These are phyloP conservation scores for Epinotia brunnichana DNA, from an alignment of 2,888 invertebrate species.

Conservation along the genomic window DNA sequence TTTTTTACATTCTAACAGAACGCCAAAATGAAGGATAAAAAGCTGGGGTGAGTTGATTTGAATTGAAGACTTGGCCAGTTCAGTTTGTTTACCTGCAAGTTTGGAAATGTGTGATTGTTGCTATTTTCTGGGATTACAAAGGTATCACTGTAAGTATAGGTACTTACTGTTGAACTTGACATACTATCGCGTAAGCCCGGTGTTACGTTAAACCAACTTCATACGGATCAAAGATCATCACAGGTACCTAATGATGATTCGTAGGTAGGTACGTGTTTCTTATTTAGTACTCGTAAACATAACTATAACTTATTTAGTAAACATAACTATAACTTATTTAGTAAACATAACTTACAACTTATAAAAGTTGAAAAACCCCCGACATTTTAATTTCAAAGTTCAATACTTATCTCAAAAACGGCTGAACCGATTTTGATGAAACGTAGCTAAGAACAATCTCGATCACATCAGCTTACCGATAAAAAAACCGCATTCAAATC, in stretches of 20 bases:
- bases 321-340: no score
- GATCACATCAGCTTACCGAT: no score
- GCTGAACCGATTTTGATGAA: no score
- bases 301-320: no score
- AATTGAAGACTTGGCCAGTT: background rate
- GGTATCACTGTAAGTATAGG: background rate
- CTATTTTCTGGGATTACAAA: background rate
- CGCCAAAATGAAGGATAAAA: conserved; percentile 66
- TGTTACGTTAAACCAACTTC: conserved; percentile 8
- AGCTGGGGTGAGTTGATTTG: conserved; percentile 58
- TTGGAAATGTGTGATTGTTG: background rate
- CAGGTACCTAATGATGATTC: background rate
- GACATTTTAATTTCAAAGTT: no score
- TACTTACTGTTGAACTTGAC: conserved; percentile 25
- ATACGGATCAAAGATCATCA: conserved; percentile 6
- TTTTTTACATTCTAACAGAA: conserved; percentile 23
- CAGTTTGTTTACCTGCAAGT: background rate
- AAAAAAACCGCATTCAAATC: no score
- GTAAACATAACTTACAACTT: no score
- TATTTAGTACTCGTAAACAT: background rate
- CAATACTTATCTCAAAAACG: no score
- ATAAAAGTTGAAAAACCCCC: no score
- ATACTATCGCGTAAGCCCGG: background rate
- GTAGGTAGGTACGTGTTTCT: background rate
- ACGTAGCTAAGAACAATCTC: no score